phyloP scores from a whole-genome alignment of 2,797 vertebrate genomes.

The Coendou prehensilis region DNA sequence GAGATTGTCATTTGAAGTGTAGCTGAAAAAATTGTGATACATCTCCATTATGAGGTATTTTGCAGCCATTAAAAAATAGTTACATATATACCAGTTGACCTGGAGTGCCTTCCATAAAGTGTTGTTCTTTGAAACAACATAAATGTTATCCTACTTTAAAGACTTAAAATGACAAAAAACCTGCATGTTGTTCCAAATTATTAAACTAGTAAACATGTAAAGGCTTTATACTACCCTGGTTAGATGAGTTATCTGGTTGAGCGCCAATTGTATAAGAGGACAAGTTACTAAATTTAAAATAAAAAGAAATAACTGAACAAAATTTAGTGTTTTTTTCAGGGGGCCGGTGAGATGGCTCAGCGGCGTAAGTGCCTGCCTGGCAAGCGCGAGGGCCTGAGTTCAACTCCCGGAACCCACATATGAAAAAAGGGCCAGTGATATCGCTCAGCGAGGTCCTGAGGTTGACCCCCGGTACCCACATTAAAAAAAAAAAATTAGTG shows the following conservation, averaged over 20 bases:
- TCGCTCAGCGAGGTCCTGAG: too few relatives aligned
- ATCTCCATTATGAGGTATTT: neutral
- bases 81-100: neutral
- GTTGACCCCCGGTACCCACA: too few relatives aligned
- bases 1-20: neutral
- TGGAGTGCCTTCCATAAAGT: neutral
- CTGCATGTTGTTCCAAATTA: neutral
- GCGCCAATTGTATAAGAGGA: neutral
- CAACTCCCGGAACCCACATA: too few relatives aligned
- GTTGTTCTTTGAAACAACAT: neutral
- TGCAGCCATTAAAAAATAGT: constrained; percentile 1
- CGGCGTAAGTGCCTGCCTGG: too few relatives aligned
- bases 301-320: neutral
- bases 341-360: too few relatives aligned
- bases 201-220: neutral
- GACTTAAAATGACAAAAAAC: neutral
- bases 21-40: neutral
- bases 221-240: neutral
- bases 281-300: neutral
- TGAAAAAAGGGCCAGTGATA: too few relatives aligned
- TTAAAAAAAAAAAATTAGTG: neutral
- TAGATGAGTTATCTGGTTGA: neutral
- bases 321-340: neutral
- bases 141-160: neutral
- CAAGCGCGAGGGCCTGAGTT: too few relatives aligned